These are phyloP conservation scores for Centrocercus urophasianus DNA, from an alignment of 2,113 vertebrate genomes.

Conservation along the genomic window DNA sequence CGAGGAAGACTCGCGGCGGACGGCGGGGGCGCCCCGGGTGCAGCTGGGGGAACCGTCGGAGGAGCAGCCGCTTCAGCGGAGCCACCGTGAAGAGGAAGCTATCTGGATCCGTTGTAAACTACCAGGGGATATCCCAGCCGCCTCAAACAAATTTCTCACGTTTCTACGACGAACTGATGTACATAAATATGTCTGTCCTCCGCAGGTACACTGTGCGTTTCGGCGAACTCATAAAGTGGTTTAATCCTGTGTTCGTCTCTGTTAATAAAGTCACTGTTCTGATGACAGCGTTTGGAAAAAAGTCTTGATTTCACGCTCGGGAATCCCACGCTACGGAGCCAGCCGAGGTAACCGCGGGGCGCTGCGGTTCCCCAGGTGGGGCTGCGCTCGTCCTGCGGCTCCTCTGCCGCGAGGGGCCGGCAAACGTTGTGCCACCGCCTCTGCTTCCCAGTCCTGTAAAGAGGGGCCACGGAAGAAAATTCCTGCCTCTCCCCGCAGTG, in stretches of 20 bases:
- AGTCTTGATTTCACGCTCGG: rapidly evolving
- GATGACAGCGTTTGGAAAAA: background rate
- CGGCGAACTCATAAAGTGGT: background rate
- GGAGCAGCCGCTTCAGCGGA: background rate
- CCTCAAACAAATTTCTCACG: background rate
- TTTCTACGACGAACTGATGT: conserved; percentile 53
- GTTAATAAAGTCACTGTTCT: conserved; percentile 67
- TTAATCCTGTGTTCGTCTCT: conserved; percentile 34
- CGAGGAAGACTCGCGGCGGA: background rate
- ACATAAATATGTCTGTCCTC: conserved; percentile 15
- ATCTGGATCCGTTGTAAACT: conserved; percentile 23
- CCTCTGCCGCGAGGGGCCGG: no score
- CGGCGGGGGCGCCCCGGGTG: background rate
- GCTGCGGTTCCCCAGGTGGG: no score
- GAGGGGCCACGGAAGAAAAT: background rate
- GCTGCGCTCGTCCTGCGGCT: no score
- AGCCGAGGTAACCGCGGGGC: no score
- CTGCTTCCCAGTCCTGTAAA: background rate
- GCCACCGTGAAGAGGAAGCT: conserved; percentile 19
- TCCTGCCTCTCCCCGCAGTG: background rate
- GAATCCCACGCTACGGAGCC: no score
- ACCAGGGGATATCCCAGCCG: conserved; percentile 60
- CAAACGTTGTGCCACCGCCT: no score
- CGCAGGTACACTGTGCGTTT: background rate
- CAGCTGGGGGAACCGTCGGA: background rate